phyloP scores from a whole-genome alignment of 2,888 invertebrate species.

The Apamea monoglypha region DNA sequence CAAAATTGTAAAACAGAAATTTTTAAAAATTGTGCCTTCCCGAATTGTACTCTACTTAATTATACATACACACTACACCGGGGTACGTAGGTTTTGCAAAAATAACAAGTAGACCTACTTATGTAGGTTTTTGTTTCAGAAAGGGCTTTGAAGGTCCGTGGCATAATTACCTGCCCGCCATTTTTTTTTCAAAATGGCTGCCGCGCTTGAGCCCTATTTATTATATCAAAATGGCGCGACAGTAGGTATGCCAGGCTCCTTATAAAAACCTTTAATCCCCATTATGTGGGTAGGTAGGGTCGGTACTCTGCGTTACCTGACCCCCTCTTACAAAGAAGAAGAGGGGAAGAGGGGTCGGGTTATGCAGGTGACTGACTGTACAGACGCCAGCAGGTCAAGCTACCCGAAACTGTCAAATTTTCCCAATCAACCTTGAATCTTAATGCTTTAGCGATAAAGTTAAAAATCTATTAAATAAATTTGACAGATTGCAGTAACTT shows the following conservation, averaged over 20 bases:
- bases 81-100: conserved; percentile 24
- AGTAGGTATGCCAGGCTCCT: background rate
- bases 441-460: too few relatives aligned
- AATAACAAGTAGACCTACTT: background rate
- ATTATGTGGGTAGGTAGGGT: too few relatives aligned
- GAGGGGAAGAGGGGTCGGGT: background rate
- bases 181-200: background rate
- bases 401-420: too few relatives aligned
- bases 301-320: background rate
- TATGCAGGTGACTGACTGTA: background rate
- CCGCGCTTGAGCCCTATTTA: too few relatives aligned
- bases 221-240: background rate
- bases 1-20: conserved; percentile 46
- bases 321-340: background rate
- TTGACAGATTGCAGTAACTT: too few relatives aligned
- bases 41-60: conserved; percentile 75
- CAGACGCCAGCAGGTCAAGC: too few relatives aligned
- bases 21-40: conserved; percentile 74
- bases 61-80: conserved; percentile 42
- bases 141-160: background rate
- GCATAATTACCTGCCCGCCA: background rate
- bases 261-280: background rate
- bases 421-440: too few relatives aligned
- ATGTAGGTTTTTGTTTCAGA: background rate
- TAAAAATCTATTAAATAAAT: too few relatives aligned